These are phyloP conservation scores for Mya arenaria DNA, from an alignment of 1,140 invertebrate genomes.

Conservation along the genomic window DNA sequence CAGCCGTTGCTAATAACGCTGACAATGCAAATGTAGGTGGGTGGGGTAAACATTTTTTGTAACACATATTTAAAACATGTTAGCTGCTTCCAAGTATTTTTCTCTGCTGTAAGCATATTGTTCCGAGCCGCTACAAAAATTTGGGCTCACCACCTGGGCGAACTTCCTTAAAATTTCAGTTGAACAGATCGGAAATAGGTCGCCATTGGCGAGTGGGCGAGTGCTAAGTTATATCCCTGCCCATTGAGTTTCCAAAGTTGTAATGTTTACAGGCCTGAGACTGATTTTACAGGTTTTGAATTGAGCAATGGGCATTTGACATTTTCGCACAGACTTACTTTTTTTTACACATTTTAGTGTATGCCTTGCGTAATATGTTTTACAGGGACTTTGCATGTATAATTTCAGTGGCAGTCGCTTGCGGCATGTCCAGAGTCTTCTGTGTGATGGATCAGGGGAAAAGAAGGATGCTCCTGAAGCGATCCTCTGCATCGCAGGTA, in stretches of 20 bases:
- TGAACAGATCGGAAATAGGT: not conserved
- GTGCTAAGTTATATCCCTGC: not conserved
- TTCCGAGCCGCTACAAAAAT: not conserved
- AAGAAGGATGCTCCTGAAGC: conserved; percentile 64
- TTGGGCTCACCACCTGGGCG: not conserved
- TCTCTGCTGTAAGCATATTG: not conserved
- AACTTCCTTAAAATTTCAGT: no score
- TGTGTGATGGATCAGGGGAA: conserved; percentile 53
- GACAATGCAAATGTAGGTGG: not conserved
- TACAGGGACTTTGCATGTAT: no score
- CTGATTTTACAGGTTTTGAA: no score
- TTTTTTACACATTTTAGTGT: no score
- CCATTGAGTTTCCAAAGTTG: no score
- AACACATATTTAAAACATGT: not conserved
- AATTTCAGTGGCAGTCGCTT: conserved; percentile 69
- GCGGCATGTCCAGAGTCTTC: conserved; percentile 66
- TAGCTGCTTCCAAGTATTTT: not conserved
- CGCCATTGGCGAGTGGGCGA: not conserved
- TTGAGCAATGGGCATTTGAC: no score
- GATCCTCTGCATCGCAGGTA: conserved; percentile 74
- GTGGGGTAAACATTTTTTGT: conserved; percentile 18
- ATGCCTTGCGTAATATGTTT: no score
- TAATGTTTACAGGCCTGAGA: no score
- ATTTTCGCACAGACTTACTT: no score
- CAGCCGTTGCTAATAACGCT: conserved; percentile 50